Base-by-base conservation (phyloP, 2,113 vertebrate genomes). In the Cyprinodon brontotheroides region DNA sequence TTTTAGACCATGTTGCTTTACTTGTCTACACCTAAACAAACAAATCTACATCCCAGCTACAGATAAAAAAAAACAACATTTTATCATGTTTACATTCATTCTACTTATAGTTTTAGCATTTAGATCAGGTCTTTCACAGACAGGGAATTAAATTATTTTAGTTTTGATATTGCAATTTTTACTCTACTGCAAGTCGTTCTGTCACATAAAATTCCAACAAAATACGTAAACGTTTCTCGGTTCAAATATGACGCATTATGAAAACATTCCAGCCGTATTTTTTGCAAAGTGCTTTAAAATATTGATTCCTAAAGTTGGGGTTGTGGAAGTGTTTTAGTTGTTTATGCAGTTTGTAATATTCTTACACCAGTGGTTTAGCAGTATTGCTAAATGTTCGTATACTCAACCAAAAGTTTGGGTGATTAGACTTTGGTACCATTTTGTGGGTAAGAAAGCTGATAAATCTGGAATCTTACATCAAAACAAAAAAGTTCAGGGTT, bases 401-500 rank as follows among this genome's bases (percentile, higher is more conserved):
- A 29, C 29, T 29, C 29, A 29, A 29, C 29, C 29, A 29, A 29
- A 29, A 29, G 29, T 29, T 29, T 29, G 29, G 29, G 29, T 29
- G 29, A 29, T 29, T 1, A 29, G 29, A 29, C 29, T 29, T 29
- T 29, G 29, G 29, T 29, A 29, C 29, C 29, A 29, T 29, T 29
- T 29, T 29, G 29, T 1, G 29, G 29, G 29, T 29, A 29, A 29
- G 29, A 29, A 29, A 29, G 29, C 29, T 29, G 29, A 29, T 29
- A 29, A 29, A 29, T 29, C 29, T 29, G 29, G 29, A 29, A 17
- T 15, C 48, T 53, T 53, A 7, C 9, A 57, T 57, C 50, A 6
- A 57, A 57, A 57, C 15, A 92, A 89, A 65, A 71, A 82, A 80
- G 85, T 84, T 85, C 83, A 86, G 72, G 67, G 70, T 84, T 88